Base-by-base conservation (phyloP, 2,113 vertebrate species). In the Cyanoramphus novaezelandiae region DNA sequence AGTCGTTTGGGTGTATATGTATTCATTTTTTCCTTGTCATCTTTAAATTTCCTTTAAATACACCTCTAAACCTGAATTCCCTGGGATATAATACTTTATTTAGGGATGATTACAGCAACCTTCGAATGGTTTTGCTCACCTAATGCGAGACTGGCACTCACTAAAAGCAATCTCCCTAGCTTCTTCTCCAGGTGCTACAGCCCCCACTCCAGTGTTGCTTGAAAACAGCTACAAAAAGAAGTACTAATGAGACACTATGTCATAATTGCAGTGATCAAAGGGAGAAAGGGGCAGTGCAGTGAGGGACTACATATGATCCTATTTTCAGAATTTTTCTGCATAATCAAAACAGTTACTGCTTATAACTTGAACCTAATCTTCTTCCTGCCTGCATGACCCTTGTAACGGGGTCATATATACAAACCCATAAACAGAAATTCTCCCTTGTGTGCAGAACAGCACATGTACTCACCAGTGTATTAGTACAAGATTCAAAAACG, bases 101-200 rank as follows among this genome's bases (percentile, higher is more conserved):
- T 43, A 71, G 23, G 27, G 27, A 86, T 55, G n/a, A 93, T 78
- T 86, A 92, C 60, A 92, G 77, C 9, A 91, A 68, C 33, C 35
- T 78, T 71, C 60, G 79, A 69, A 91, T 46, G n/a, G 9, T 82
- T 93, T 91, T 91, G 69, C 62, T 95, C 74, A 89, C 57, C 81
- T 92, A 95, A 69, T 80, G 82, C 70, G 52, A 90, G 75, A 65
- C 63, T 88, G 68, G 67, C 85, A 90, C 67, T 92, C 80, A 55
- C 63, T 85, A 93, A 70, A 93, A 74, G 74, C 0, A 3, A 84
- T 68, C 46, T 82, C 68, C 88, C 71, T 90, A 92, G 85, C 79
- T 96, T 24, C 80, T 91, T 81, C 63, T 88, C 81, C 81, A 82
- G 62, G 52, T 68, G 35, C 69, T 89, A 68, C 21, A 95, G 86